Evolutionary conservation across 2,888 invertebrate genomes (phyloP), one percentile per base, ranked within the genome.

Genomic region (Heliconius charithonia): DNA sequence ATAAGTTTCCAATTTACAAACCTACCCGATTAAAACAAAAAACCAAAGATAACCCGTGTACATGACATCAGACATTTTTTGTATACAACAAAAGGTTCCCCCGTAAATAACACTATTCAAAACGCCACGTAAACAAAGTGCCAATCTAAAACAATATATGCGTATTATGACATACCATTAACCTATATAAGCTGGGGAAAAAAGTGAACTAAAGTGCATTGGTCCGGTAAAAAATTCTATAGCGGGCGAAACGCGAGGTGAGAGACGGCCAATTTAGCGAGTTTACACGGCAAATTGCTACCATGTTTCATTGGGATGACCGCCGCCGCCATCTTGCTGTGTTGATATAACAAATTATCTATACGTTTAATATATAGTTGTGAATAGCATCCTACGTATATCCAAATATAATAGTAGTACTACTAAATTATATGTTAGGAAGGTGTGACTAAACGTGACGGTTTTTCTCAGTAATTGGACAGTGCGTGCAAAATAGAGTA

Each of bases 211-310:
- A 85, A 86, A 89, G 89, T 88, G 86, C 88, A 84, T 85, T 45
- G 75, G 79, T 66, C 73, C 77, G 62, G 86, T 84, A 84, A 89
- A 87, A 87, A 87, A 84, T 25, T 13, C 86, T 85, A 85, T 84
- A 86, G 85, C 83, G 86, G 88, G 87, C 86, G n/a, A 10, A n/a
- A 59, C 22, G 90, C 86, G 89, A 90, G 85, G 89, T 87, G 90
- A 92, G 91, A 92, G 93, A 93, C 92, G 92, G 92, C 93, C 94
- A 94, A 93, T 94, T 94, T 94, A 90, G 90, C 89, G 90, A 89
- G 90, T 91, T 92, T 92, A 88, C 91, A 90, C 91, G 88, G 87
- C 89, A 94, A 94, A 94, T 94, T 91, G 93, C 87, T 89, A 91
- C 90, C 89, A 93, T 94, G 92, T 93, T 91, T 94, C 93, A 93